Evolutionary conservation across 2,888 invertebrate species (phyloP), one percentile per base, ranked within the genome.

Genomic region (Cheilosia soror): DNA sequence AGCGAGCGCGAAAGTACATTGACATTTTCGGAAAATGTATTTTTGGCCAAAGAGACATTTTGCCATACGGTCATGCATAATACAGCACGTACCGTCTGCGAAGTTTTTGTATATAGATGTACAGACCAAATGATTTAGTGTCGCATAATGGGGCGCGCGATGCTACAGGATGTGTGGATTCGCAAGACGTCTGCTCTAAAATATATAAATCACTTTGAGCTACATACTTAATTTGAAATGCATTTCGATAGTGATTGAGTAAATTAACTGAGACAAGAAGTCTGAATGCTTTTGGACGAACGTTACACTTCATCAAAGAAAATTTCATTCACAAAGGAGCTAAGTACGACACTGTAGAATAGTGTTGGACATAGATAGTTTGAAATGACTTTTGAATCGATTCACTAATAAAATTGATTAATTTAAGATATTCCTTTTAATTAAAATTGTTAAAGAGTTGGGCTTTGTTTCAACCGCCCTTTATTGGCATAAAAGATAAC

Each of bases 1-100:
- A 65, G 15, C n/a, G 40, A 47, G 42, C 44, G 15, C 65, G 51
- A 81, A 76, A 81, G 85, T 85, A 85, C 85, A 77, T 85, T 85
- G 85, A 85, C 85, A 85, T 85, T 85, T 81, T 81, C 66, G 40
- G 49, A 66, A 79, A 75, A 81, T 85, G 29, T 85, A 85, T 85
- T 85, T 85, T 85, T 81, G 85, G 66, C 69, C 42, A 49, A 53
- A 20, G 58, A 77, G 51, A 81, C 72, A 72, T 68, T 81, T 68
- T 51, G 40, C 58, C 49, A 51, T 49, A 81, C 62, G 40, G 40
- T 75, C 65, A 40, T 80, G 63, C 57, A 49, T 37, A 72, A 62
- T 72, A 42, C 55, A 65, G 15, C 53, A 65, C 47, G 62, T 69
- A 63, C 55, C 27, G 71, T 69, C 44, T 69, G 44, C 47, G 37